Evolutionary conservation across 1,140 invertebrate species (phyloP).

Genomic region (Rhopalosiphum padi): DNA sequence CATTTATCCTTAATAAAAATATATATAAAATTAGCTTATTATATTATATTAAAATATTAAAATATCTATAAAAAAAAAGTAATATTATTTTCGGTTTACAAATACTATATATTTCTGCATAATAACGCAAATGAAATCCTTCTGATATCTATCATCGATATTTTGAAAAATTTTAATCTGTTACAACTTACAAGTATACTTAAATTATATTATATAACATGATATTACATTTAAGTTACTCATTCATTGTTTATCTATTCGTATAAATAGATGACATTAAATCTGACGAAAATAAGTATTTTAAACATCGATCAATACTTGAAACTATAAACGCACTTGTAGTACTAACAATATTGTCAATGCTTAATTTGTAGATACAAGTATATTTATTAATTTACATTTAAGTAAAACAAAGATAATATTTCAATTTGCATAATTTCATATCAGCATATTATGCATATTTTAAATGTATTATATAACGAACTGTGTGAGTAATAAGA

Average conservation of each 20-base stretch:
- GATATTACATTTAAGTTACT: neutral
- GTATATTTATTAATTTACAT: neutral
- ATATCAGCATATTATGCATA: neutral
- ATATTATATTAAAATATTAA: neutral
- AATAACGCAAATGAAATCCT: neutral
- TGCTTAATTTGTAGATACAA: neutral
- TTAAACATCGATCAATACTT: neutral
- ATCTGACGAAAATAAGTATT: neutral
- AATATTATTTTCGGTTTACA: neutral
- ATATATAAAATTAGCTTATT: no score
- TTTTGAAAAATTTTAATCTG: neutral
- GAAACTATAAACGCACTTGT: neutral
- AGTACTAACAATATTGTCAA: neutral
- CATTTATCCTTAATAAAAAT: neutral
- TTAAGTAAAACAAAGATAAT: neutral
- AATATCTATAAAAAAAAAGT: neutral
- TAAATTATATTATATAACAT: neutral
- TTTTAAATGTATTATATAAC: neutral
- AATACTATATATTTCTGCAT: neutral
- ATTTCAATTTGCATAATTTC: conserved; percentile 21
- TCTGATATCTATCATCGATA: neutral
- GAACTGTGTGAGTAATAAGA: neutral
- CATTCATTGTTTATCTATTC: neutral
- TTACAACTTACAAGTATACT: neutral
- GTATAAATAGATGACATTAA: neutral